These are phyloP conservation scores for Trichonephila clavata DNA, from an alignment of 1,140 invertebrate genomes.

Conservation along the genomic window DNA sequence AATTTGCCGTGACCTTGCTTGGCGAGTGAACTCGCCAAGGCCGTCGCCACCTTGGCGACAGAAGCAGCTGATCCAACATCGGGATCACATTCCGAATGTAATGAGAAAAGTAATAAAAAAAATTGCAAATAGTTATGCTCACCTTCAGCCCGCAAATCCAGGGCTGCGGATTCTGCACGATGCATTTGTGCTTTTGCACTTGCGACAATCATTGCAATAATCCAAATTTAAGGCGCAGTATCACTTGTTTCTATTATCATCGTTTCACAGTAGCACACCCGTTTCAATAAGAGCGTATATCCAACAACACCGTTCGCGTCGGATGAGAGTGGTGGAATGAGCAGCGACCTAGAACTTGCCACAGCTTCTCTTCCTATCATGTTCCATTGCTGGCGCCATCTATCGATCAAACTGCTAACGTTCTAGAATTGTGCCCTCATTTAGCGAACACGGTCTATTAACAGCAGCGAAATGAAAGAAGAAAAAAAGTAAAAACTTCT, in stretches of 20 bases:
- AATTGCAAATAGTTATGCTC: background rate
- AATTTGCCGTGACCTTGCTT: constrained; percentile 72
- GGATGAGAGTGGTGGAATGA: background rate
- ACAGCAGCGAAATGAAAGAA: background rate
- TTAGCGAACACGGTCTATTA: constrained; percentile 10
- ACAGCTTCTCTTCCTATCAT: background rate
- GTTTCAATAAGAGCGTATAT: background rate
- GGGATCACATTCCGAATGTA: background rate
- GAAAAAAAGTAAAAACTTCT: constrained; percentile 14
- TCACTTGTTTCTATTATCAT: background rate
- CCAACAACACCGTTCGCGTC: background rate
- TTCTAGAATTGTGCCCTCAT: background rate
- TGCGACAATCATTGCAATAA: constrained; percentile 28
- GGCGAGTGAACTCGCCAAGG: constrained; percentile 59
- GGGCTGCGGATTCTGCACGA: constrained; percentile 47
- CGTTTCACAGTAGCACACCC: background rate
- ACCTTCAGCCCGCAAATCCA: constrained; percentile 60
- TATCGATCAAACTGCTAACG: background rate
- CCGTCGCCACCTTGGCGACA: constrained; percentile 63
- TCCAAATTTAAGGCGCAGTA: constrained; percentile 1
- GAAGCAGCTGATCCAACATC: constrained; percentile 66
- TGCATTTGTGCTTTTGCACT: constrained; percentile 36
- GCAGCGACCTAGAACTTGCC: constrained; percentile 1
- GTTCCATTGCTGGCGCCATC: background rate
- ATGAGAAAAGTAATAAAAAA: background rate